phyloP scores from a whole-genome alignment of 2,113 vertebrate genomes.

The Columba livia region DNA sequence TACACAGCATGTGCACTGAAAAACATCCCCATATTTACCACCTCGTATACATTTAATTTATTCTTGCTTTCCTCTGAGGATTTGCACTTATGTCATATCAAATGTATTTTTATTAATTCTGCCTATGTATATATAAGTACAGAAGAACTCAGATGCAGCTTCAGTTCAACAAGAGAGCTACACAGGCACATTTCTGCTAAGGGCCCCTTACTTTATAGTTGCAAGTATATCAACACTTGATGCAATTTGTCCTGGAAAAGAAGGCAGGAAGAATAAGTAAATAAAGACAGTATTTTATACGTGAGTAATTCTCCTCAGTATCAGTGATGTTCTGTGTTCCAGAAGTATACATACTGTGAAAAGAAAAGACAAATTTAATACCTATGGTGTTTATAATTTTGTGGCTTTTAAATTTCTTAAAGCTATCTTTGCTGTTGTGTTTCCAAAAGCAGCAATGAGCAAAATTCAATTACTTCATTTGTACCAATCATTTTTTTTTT shows the following conservation, averaged over 20 bases:
- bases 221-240: background rate
- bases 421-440: background rate
- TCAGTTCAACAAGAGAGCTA: background rate
- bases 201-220: background rate
- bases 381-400: background rate
- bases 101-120: background rate
- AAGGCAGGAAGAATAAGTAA: background rate
- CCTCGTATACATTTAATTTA: background rate
- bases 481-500: background rate
- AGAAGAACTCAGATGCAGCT: background rate
- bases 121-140: background rate
- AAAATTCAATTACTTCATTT: background rate
- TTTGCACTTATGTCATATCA: background rate
- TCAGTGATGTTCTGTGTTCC: background rate
- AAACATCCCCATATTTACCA: background rate
- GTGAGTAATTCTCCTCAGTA: background rate
- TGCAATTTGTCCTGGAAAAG: background rate
- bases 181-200: background rate
- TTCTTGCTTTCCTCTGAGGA: background rate
- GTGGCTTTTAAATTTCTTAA: background rate
- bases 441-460: background rate
- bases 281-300: background rate
- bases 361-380: background rate
- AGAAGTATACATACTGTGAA: background rate
- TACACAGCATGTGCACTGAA: background rate